Percentiles rank a stretch among this genome's conserved stretches.
These are phyloP conservation scores for Ciconia stormi DNA, from an alignment of 2,113 vertebrate genomes.

Conservation along the genomic window DNA sequence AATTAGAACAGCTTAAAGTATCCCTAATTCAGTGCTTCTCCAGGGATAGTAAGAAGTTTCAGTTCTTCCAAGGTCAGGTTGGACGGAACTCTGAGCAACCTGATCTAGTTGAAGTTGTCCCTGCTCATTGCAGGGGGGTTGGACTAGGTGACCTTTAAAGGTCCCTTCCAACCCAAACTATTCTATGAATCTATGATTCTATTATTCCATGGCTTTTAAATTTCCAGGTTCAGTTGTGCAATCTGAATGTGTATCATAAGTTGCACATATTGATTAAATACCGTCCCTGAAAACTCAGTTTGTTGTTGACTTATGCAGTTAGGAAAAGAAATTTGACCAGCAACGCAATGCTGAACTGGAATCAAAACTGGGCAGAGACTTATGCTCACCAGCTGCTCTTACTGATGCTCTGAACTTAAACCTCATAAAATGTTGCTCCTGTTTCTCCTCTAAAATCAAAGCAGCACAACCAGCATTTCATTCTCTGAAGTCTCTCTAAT, in stretches of 20 bases:
- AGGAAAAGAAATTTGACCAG: background rate
- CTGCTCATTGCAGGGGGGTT: background rate
- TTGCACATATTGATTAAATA: constrained; percentile 12
- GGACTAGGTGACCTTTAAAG: background rate
- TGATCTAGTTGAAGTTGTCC: background rate
- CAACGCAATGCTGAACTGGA: background rate
- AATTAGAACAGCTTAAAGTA: background rate
- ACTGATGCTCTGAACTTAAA: background rate
- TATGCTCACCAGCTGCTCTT: background rate
- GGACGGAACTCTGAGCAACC: background rate
- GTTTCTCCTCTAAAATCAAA: background rate
- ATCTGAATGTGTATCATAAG: background rate
- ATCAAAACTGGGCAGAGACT: background rate
- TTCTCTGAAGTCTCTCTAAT: background rate
- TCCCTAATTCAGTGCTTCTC: background rate
- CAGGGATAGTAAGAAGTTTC: background rate
- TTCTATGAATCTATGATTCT: background rate
- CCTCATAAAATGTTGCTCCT: background rate
- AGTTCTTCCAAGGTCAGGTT: background rate
- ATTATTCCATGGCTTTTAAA: background rate
- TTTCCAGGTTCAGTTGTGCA: background rate
- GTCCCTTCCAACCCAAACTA: background rate
- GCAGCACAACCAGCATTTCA: background rate
- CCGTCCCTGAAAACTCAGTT: background rate
- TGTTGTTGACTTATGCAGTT: background rate